A percentile compares a stretch with the other conserved stretches of the same genome.
These are phyloP conservation scores for Siderastrea radians DNA, from an alignment of 92 coral and sea anemone genomes.

Conservation along the genomic window DNA sequence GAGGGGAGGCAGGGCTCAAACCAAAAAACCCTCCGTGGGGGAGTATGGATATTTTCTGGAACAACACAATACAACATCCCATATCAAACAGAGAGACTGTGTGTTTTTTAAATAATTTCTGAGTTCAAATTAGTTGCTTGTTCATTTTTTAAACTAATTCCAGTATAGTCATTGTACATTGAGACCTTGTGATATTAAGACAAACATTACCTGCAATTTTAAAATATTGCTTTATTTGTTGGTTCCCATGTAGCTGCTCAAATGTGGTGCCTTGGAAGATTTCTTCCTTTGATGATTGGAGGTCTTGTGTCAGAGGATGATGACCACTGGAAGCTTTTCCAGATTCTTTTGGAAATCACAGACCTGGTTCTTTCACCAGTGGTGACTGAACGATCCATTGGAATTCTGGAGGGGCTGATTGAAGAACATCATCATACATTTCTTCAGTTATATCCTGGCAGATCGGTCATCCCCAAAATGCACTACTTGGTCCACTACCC, in stretches of 20 bases:
- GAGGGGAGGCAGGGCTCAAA: no score
- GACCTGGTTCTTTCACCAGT: conserved; percentile 68
- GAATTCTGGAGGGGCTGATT: conserved; percentile 63
- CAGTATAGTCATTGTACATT: no score
- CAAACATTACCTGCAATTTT: no score
- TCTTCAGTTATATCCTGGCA: conserved; percentile 55
- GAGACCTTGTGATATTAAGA: no score
- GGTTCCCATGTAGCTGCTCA: conserved; percentile 67
- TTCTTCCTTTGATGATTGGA: conserved; percentile 47
- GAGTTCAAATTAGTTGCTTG: no score
- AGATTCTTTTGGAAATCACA: conserved; percentile 41
- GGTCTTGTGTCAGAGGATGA: conserved; percentile 61
- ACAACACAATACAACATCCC: no score
- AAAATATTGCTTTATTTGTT: no score
- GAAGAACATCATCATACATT: conserved; percentile 63
- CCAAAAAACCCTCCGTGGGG: no score
- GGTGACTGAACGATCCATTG: conserved; percentile 42
- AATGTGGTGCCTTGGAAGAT: conserved; percentile 57
- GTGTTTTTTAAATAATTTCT: no score
- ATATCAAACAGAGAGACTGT: no score
- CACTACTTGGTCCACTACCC: conserved; percentile 78
- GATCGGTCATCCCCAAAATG: conserved; percentile 78
- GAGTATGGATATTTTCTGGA: no score
- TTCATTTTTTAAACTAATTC: no score
- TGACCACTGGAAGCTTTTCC: conserved; percentile 73